Conservation (phyloP, 2,113 vertebrate genomes). For the Cromileptes altivelis region DNA sequence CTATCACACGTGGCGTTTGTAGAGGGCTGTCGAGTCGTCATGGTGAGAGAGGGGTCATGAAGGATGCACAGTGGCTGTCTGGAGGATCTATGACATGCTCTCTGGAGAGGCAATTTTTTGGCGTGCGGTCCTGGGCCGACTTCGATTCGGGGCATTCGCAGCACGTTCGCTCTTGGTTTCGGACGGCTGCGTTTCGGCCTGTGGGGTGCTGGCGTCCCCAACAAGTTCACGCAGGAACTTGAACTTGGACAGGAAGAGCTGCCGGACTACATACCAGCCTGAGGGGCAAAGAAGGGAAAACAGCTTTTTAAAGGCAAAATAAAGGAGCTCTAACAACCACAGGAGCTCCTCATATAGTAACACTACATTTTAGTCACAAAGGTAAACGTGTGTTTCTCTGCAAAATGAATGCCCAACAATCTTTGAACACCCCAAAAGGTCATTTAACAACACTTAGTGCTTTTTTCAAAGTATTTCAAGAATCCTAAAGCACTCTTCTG, state of each 20-base stretch:
- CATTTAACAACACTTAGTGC: too few species aligned
- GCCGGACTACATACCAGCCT: conserved; percentile 99
- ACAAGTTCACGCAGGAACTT: conserved; percentile 97
- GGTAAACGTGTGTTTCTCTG: background rate
- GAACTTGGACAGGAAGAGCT: conserved; percentile 98
- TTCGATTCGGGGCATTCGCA: conserved; percentile 74
- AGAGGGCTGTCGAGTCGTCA: background rate
- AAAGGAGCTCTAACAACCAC: background rate
- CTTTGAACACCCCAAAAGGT: too few species aligned
- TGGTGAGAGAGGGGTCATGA: conserved; percentile 11
- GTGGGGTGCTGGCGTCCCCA: conserved; percentile 92
- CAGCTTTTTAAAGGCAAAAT: background rate
- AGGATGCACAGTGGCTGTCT: background rate
- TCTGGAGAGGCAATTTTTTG: conserved; percentile 87
- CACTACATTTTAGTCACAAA: background rate
- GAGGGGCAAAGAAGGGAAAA: conserved; percentile 26
- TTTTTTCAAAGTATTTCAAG: too few species aligned
- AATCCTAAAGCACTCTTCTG: too few species aligned
- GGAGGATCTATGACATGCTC: conserved; percentile 78
- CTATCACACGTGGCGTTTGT: background rate
- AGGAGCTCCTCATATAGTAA: background rate
- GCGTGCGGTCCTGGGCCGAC: conserved; percentile 86
- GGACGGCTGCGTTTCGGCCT: conserved; percentile 89
- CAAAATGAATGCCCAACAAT: too few species aligned
- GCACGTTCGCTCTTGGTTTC: conserved; percentile 87